These are phyloP conservation scores for Zophobas atratus DNA, from an alignment of 1,140 invertebrate species.

Conservation along the genomic window DNA sequence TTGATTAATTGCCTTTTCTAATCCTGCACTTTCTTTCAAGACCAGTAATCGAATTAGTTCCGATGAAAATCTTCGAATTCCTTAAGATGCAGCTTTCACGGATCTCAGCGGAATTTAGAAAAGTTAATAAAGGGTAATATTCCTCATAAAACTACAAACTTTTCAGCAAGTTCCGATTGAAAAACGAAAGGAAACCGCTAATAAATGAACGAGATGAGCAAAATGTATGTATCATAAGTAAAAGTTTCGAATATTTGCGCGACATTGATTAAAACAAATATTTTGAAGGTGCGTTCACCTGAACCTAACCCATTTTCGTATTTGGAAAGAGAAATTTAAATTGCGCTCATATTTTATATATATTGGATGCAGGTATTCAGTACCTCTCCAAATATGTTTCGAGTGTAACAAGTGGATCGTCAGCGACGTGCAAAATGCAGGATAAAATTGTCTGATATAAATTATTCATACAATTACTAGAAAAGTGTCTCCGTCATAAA, in stretches of 20 bases:
- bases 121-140: not conserved
- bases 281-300: constrained; percentile 14
- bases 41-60: not conserved
- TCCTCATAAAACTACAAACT: not conserved
- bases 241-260: not conserved
- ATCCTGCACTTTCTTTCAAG: not conserved
- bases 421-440: not conserved
- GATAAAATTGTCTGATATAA: not conserved
- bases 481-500: constrained; percentile 11
- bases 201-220: not conserved
- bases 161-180: not conserved
- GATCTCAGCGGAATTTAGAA: not conserved
- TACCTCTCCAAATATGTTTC: not conserved
- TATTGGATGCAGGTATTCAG: constrained; percentile 7
- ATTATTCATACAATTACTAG: constrained; percentile 6
- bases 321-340: constrained; percentile 17
- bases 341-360: constrained; percentile 2
- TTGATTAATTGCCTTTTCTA: not conserved
- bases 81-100: not conserved
- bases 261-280: constrained; percentile 10
- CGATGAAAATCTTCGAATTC: not conserved
- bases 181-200: not conserved
- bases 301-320: constrained; percentile 1
- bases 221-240: not conserved
- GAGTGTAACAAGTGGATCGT: not conserved